These are phyloP conservation scores for Dascyllus trimaculatus DNA, from an alignment of 2,113 vertebrate genomes.

Conservation along the genomic window DNA sequence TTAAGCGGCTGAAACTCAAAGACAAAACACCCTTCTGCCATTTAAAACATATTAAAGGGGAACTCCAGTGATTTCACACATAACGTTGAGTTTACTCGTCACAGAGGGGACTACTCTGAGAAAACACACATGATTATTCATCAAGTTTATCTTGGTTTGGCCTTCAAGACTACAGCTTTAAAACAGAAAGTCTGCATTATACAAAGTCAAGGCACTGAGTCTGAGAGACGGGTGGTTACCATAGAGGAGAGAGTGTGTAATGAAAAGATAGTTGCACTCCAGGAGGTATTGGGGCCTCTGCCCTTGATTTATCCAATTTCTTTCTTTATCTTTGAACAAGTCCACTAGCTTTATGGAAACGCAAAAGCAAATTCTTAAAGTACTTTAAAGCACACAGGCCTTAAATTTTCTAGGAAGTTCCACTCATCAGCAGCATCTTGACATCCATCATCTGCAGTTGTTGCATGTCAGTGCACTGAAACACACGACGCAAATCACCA, in stretches of 20 bases:
- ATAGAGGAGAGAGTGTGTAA: not conserved
- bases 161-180: not conserved
- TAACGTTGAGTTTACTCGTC: conserved; percentile 25
- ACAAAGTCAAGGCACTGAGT: not conserved
- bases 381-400: too few species aligned
- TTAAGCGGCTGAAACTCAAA: conserved; percentile 10
- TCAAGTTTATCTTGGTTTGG: conserved; percentile 9
- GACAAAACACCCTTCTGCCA: not conserved
- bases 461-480: not conserved
- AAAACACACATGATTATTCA: conserved; percentile 21
- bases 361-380: too few species aligned
- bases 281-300: too few species aligned
- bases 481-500: not conserved
- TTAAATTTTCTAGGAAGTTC: not conserved
- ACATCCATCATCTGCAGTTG: not conserved
- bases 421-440: conserved; percentile 17
- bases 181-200: not conserved
- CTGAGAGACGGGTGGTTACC: not conserved
- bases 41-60: conserved; percentile 12
- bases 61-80: conserved; percentile 10
- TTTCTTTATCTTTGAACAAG: not conserved
- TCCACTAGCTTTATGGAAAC: not conserved
- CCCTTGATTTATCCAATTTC: not conserved
- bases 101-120: not conserved
- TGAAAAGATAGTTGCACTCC: not conserved